These are phyloP conservation scores for Xenops minutus DNA, from an alignment of 2,797 vertebrate species.

Conservation along the genomic window DNA sequence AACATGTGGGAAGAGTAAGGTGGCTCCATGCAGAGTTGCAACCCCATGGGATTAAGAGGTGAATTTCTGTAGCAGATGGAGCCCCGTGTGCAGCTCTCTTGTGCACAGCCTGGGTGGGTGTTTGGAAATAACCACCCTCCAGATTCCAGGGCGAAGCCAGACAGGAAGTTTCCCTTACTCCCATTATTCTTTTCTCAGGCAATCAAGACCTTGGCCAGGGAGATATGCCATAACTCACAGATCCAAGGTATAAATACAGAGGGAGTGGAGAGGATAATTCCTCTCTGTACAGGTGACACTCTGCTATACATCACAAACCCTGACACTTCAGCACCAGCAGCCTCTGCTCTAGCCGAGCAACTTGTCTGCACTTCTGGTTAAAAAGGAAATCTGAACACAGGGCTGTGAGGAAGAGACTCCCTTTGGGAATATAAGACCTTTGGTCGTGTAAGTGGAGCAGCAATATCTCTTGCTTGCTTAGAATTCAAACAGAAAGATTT, in stretches of 20 bases:
- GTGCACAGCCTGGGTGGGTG: not conserved
- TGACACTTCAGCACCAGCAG: not conserved
- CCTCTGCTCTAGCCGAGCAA: not conserved
- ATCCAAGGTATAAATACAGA: slow-evolving; percentile 26
- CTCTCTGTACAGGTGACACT: slow-evolving; percentile 21
- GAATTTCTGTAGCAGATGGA: not conserved
- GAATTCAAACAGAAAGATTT: not conserved
- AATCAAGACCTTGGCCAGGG: slow-evolving; percentile 47
- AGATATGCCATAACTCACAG: slow-evolving; percentile 37
- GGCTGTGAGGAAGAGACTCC: not conserved
- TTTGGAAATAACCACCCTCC: not conserved
- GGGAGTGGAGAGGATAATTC: slow-evolving; percentile 49
- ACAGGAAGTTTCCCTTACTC: not conserved
- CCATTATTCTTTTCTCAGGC: not conserved
- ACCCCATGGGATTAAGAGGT: not conserved
- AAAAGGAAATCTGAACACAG: not conserved
- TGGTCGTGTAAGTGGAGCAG: not conserved
- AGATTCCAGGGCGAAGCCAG: not conserved
- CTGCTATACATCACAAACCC: slow-evolving; percentile 6
- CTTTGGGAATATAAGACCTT: not conserved
- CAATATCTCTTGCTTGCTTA: not conserved
- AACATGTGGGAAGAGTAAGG: not conserved
- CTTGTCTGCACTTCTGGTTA: not conserved
- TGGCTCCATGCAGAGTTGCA: not conserved
- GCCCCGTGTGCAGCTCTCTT: not conserved